These are phyloP conservation scores for Palythoa caribaeorum DNA, from an alignment of 92 coral and sea anemone genomes.

Conservation along the genomic window DNA sequence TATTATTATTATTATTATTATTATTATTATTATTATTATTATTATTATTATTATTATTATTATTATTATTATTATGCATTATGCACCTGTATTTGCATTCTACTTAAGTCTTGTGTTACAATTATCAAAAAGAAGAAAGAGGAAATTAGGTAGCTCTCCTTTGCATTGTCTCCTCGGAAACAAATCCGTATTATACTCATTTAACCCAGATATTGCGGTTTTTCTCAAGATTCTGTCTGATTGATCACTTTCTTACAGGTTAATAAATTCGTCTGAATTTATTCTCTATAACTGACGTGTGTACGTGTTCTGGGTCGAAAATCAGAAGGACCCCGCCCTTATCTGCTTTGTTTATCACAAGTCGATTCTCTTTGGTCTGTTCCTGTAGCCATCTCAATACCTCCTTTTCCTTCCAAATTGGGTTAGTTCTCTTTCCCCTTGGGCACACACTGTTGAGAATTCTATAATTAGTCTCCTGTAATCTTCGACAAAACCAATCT, in stretches of 20 bases:
- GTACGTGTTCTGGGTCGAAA: constrained; percentile 6
- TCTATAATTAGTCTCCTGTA: constrained; percentile 32
- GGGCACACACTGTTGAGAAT: constrained; percentile 16
- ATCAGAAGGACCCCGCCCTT: constrained; percentile 21
- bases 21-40: no score
- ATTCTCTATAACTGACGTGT: neutral
- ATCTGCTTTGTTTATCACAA: constrained; percentile 13
- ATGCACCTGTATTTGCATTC: no score
- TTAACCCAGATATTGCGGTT: constrained; percentile 3
- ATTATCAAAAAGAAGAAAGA: no score
- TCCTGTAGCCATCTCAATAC: constrained; percentile 18
- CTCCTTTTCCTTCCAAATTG: constrained; percentile 10
- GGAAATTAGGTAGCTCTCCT: no score
- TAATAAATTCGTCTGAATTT: constrained; percentile 5
- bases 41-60: no score
- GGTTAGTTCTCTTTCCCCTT: neutral
- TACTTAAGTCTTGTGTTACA: no score
- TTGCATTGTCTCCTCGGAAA: neutral
- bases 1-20: no score
- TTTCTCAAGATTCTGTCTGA: neutral
- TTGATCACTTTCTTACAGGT: neutral
- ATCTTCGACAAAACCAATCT: neutral
- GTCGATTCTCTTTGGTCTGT: constrained; percentile 5
- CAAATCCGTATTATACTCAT: neutral
- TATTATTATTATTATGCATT: no score